These are phyloP conservation scores for Prionailurus bengalensis DNA, from an alignment of 2,113 vertebrate genomes.

Conservation along the genomic window DNA sequence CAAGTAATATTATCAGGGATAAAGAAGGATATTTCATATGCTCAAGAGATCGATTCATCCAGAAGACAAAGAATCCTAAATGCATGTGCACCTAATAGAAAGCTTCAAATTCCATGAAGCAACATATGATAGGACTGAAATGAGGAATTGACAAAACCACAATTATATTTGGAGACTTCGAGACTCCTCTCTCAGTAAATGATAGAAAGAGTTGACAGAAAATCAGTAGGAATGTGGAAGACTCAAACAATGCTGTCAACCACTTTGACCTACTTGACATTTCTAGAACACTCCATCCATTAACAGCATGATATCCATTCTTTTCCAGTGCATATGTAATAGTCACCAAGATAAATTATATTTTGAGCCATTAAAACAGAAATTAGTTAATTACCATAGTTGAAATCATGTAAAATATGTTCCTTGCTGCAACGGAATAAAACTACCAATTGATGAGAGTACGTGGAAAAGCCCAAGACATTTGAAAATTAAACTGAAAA, in stretches of 20 bases:
- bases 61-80: not conserved
- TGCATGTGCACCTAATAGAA: not conserved
- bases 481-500: not conserved
- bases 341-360: constrained; percentile 9
- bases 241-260: not conserved
- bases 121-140: constrained; percentile 30
- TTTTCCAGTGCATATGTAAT: not conserved
- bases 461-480: not conserved
- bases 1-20: not conserved
- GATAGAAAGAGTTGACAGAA: not conserved
- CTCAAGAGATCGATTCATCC: not conserved
- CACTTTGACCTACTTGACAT: not conserved
- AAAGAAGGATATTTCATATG: not conserved
- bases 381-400: constrained; percentile 17
- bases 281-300: not conserved
- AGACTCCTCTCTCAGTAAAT: constrained; percentile 32
- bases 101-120: constrained; percentile 1
- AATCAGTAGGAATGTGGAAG: constrained; percentile 7
- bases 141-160: not conserved
- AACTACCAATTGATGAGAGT: not conserved
- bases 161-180: not conserved
- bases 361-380: constrained; percentile 7
- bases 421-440: not conserved
- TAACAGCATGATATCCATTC: not conserved
- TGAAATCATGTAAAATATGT: constrained; percentile 40